Conservation (phyloP, 1,140 invertebrate species). For the Anagrus nilaparvatae region DNA sequence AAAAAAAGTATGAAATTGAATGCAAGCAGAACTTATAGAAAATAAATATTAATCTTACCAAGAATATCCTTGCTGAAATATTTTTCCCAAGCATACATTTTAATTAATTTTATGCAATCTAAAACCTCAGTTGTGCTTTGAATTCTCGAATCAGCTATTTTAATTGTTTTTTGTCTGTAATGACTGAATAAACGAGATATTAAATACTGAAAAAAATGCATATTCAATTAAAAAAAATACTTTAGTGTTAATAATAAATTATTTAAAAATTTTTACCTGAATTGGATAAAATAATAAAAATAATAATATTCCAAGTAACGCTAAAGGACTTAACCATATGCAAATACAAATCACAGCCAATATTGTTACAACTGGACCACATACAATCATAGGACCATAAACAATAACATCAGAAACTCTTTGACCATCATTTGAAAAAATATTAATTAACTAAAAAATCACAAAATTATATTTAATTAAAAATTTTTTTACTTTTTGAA, state of each 20-base stretch:
- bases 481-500: not conserved
- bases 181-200: constrained; percentile 41
- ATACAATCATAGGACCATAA: constrained; percentile 51
- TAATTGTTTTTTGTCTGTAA: constrained; percentile 41
- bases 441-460: constrained; percentile 51
- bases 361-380: constrained; percentile 52
- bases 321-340: constrained; percentile 50
- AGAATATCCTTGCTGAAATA: constrained; percentile 50
- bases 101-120: constrained; percentile 60
- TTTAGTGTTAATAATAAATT: not conserved
- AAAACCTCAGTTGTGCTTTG: constrained; percentile 48
- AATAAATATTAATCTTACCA: constrained; percentile 17
- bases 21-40: constrained; percentile 9
- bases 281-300: constrained; percentile 56
- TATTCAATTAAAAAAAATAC: not conserved
- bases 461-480: constrained; percentile 8
- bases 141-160: constrained; percentile 48
- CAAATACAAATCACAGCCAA: constrained; percentile 50
- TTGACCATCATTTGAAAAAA: constrained; percentile 59
- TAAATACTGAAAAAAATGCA: constrained; percentile 40
- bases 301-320: constrained; percentile 50
- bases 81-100: constrained; percentile 87
- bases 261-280: constrained; percentile 44
- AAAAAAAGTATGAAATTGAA: not conserved
- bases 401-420: constrained; percentile 54